Percentiles rank a stretch among this genome's conserved stretches.
Evolutionary conservation across 2,113 vertebrate species (phyloP).

Genomic region (Odontesthes bonariensis): DNA sequence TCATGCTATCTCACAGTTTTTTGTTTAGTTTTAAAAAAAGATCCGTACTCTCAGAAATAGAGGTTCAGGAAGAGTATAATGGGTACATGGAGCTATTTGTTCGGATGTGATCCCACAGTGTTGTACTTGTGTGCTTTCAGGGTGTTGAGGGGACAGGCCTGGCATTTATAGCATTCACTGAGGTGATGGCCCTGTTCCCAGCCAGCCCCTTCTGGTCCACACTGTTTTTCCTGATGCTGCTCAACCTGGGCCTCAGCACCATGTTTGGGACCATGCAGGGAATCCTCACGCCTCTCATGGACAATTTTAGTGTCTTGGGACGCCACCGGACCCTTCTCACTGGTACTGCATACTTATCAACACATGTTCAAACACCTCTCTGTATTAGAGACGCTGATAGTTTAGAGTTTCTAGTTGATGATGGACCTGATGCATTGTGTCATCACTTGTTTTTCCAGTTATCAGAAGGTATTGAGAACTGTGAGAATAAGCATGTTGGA

Average conservation of each 20-base stretch:
- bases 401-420: background rate
- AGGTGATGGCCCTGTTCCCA: constrained; percentile 97
- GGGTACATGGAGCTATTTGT: background rate
- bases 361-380: background rate
- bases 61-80: background rate
- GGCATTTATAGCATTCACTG: constrained; percentile 98
- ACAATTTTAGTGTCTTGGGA: constrained; percentile 91
- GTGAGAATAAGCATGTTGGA: background rate
- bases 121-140: constrained; percentile 72
- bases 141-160: constrained; percentile 96
- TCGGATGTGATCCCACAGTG: background rate
- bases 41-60: background rate
- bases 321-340: constrained; percentile 80
- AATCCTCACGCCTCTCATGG: constrained; percentile 96
- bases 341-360: constrained; percentile 52
- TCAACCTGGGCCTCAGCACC: constrained; percentile 96
- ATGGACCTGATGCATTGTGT: background rate
- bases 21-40: constrained; percentile 16
- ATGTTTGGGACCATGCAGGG: constrained; percentile 99
- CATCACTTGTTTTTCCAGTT: background rate
- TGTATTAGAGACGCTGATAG: background rate
- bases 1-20: constrained; percentile 30
- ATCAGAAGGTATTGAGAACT: background rate
- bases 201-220: constrained; percentile 96
- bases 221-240: constrained; percentile 99